phyloP scores from a whole-genome alignment of 2,888 invertebrate genomes.

The Euplagia quadripunctaria region DNA sequence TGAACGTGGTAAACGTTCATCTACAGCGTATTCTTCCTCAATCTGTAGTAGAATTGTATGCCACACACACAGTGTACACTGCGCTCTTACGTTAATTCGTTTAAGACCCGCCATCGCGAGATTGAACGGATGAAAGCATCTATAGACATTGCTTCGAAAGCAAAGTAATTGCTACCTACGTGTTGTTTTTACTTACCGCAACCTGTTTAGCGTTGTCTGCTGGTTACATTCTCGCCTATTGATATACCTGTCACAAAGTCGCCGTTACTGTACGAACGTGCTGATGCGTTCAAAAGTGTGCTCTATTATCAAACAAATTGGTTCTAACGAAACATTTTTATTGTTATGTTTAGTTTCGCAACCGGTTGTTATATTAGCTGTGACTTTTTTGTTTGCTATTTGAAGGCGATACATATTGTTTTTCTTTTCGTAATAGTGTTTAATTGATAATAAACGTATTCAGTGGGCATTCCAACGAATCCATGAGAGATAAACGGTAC shows the following conservation, averaged over 20 bases:
- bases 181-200: conserved; percentile 54
- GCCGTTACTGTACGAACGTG: conserved; percentile 32
- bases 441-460: conserved; percentile 42
- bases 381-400: conserved; percentile 40
- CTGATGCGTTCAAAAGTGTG: conserved; percentile 45
- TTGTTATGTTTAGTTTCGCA: conserved; percentile 11
- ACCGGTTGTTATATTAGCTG: conserved; percentile 15
- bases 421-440: conserved; percentile 25
- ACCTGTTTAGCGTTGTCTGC: conserved; percentile 45
- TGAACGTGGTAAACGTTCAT: neutral
- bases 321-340: conserved; percentile 28
- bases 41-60: neutral
- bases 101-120: conserved; percentile 45
- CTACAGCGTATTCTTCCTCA: neutral
- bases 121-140: conserved; percentile 60
- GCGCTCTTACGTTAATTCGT: neutral
- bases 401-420: conserved; percentile 27
- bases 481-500: conserved; percentile 25
- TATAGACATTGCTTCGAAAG: conserved; percentile 64
- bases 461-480: conserved; percentile 37
- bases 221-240: conserved; percentile 53
- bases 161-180: conserved; percentile 66
- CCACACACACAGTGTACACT: neutral
- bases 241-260: conserved; percentile 44
- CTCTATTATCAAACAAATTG: conserved; percentile 45